Evolutionary conservation across 2,797 vertebrate genomes (phyloP).

Genomic region (Emydoidea blandingii): DNA sequence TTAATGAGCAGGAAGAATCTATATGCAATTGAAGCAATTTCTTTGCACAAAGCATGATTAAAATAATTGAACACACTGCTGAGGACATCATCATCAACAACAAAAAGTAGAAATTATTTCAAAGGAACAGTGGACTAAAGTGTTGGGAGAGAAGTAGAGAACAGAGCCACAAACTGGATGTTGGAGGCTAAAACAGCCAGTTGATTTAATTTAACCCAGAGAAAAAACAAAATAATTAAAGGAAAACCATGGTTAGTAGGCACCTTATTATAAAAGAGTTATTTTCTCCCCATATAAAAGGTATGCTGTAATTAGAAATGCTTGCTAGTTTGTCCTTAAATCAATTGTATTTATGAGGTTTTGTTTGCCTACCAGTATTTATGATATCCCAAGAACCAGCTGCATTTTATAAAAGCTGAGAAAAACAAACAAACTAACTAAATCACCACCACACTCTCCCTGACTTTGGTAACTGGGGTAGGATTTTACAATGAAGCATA

Average conservation of each 20-base stretch:
- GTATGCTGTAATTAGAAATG: not conserved
- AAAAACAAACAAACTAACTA: too few relatives aligned
- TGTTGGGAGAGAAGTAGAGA: conserved; percentile 10
- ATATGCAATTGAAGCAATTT: not conserved
- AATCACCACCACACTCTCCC: not conserved
- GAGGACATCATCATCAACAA: conserved; percentile 46
- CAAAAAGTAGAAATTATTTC: conserved; percentile 38
- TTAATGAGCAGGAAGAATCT: not conserved
- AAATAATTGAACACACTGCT: conserved; percentile 6
- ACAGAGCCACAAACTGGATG: not conserved
- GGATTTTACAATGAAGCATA: not conserved
- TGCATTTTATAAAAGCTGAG: not conserved
- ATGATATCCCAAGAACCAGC: not conserved
- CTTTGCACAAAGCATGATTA: not conserved
- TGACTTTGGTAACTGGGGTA: not conserved
- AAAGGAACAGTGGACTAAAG: conserved; percentile 3
- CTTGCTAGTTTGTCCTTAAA: not conserved
- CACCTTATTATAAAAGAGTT: not conserved
- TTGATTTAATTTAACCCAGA: conserved; percentile 18
- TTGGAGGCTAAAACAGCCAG: not conserved
- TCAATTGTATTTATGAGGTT: not conserved
- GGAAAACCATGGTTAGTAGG: not conserved
- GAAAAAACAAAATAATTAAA: conserved; percentile 1
- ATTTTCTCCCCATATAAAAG: not conserved
- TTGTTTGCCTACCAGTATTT: not conserved